Evolutionary conservation across 2,888 invertebrate genomes (phyloP).

Genomic region (Drosophila borealis): DNA sequence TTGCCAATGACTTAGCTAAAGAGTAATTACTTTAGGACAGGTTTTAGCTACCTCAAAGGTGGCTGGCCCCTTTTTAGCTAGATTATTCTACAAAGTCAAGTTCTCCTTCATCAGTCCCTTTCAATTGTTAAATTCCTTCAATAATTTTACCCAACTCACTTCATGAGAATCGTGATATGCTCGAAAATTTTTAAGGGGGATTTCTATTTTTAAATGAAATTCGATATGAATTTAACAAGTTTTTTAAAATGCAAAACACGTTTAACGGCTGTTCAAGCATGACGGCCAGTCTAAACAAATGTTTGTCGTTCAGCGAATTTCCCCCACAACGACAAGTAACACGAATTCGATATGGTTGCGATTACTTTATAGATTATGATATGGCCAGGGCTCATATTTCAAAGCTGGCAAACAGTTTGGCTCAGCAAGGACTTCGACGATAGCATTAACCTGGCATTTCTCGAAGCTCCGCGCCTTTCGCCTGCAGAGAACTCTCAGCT

Average conservation of each 20-base stretch:
- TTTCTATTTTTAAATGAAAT: slow-evolving; percentile 24
- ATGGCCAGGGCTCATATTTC: slow-evolving; percentile 31
- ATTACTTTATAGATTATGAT: slow-evolving; percentile 34
- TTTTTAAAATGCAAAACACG: slow-evolving; percentile 49
- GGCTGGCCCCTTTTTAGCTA: too few species aligned
- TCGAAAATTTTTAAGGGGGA: not conserved
- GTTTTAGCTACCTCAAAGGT: too few species aligned
- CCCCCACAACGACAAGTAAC: slow-evolving; percentile 1
- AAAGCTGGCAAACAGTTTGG: slow-evolving; percentile 12
- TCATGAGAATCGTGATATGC: not conserved
- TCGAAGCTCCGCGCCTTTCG: not conserved
- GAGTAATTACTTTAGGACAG: too few species aligned
- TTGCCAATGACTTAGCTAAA: too few species aligned
- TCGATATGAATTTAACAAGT: slow-evolving; percentile 21
- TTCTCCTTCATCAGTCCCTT: not conserved
- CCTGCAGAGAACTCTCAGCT: slow-evolving; percentile 20
- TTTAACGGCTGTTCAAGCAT: slow-evolving; percentile 42
- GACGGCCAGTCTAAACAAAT: slow-evolving; percentile 43
- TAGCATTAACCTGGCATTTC: slow-evolving; percentile 16
- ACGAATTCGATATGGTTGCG: slow-evolving; percentile 27
- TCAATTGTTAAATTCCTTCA: slow-evolving; percentile 2
- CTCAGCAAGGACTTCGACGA: not conserved
- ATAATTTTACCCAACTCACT: slow-evolving; percentile 1
- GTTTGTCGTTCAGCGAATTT: slow-evolving; percentile 42
- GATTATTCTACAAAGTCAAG: too few species aligned